A percentile compares a stretch with the other conserved stretches of the same genome.
These are phyloP conservation scores for Drosophila monieri DNA, from an alignment of 2,888 invertebrate genomes.

Conservation along the genomic window DNA sequence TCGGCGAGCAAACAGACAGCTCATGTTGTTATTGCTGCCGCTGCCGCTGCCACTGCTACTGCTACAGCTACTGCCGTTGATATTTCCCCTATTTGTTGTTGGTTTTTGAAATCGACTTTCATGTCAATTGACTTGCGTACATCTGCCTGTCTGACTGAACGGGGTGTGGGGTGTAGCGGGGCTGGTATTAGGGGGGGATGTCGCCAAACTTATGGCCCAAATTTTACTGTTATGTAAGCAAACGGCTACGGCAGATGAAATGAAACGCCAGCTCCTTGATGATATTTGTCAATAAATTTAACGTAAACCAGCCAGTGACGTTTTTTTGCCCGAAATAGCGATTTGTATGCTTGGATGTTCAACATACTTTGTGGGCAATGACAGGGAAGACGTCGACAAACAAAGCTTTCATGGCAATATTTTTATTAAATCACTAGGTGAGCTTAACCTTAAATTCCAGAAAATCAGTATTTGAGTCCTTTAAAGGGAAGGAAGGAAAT, in stretches of 20 bases:
- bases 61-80: constrained; percentile 35
- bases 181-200: constrained; percentile 22
- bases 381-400: constrained; percentile 15
- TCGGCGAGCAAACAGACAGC: constrained; percentile 36
- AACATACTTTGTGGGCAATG: constrained; percentile 42
- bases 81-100: constrained; percentile 66
- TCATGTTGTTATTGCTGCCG: constrained; percentile 42
- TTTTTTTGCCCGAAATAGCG: constrained; percentile 10
- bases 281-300: constrained; percentile 78
- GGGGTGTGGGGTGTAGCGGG: neutral
- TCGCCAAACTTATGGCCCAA: constrained; percentile 66
- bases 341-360: constrained; percentile 11
- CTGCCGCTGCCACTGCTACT: constrained; percentile 46
- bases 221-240: constrained; percentile 75
- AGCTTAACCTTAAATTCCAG: neutral
- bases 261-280: constrained; percentile 73
- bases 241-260: constrained; percentile 62
- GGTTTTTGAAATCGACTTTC: constrained; percentile 77
- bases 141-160: constrained; percentile 52
- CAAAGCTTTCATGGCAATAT: constrained; percentile 25
- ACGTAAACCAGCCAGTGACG: constrained; percentile 55
- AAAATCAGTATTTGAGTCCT: neutral
- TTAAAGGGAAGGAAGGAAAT: neutral
- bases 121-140: constrained; percentile 73
- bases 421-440: constrained; percentile 4